Base-by-base conservation (phyloP, 1,140 invertebrate species). In the Dolichoris vasculosae region DNA sequence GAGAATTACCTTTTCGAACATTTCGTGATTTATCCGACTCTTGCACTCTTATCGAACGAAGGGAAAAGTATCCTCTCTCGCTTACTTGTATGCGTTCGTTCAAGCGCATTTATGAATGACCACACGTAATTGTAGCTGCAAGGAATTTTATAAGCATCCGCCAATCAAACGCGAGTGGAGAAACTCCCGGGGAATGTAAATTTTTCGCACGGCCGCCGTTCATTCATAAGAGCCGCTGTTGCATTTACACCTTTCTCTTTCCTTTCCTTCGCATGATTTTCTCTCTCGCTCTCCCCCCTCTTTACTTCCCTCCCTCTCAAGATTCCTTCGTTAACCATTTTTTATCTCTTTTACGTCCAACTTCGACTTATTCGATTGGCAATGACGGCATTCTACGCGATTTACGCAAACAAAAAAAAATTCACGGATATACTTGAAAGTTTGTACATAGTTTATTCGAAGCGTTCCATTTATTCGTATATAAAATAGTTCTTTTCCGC, bases 141-240 rank as follows among this genome's bases (percentile, higher is more conserved):
- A 83, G 59, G 51, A 51, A 84, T 84, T 84, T 71, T 79, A 69
- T 51, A 67, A n/a, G 73, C 76, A 55, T 26, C n/a, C 8, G 79
- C 51, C 69, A 76, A 76, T 46, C 82, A 38, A 20, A 76, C 32
- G 55, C 55, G 43, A 67, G 83, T 40, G 13, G 26, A 83, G 82
- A 77, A 83, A 83, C 82, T 83, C 82, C 15, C 51, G 78, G 38
- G 79, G 84, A 85, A 82, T 85, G 78, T 43, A 51, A 82, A 85
- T 85, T 85, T 85, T 85, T 85, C 69, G n/a, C 78, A 38, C 48
- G 32, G 59, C 73, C 59, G 43, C 35, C 40, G 69, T 85, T 85
- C 84, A 85, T 85, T 85, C 84, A 85, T 85, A 81, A 85, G 38
- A 35, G 23, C 64, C 64, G 38, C 9, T 35, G 59, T 64, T 46